These are phyloP conservation scores for Bombylius discolor DNA, from an alignment of 2,888 invertebrate species.

Conservation along the genomic window DNA sequence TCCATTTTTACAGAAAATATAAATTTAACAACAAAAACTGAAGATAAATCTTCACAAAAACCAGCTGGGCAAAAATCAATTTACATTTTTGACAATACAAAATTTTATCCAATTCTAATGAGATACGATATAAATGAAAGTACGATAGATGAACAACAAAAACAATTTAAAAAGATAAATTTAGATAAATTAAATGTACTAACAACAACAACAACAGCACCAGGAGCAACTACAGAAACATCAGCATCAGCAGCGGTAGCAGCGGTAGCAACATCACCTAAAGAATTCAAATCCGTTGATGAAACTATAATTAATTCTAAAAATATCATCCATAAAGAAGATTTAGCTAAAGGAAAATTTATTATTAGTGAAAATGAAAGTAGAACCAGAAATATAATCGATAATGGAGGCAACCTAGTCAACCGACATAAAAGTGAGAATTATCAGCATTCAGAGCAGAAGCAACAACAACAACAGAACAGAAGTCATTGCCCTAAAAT, in stretches of 20 bases:
- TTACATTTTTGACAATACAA: constrained; percentile 14
- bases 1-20: no score
- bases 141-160: neutral
- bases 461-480: neutral
- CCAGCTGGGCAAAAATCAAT: constrained; percentile 3
- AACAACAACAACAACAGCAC: neutral
- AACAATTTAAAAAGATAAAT: constrained; percentile 2
- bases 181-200: constrained; percentile 3
- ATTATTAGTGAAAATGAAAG: neutral
- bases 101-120: constrained; percentile 14
- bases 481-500: neutral
- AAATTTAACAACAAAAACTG: no score
- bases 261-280: neutral
- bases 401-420: neutral
- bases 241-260: neutral
- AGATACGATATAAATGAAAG: constrained; percentile 13
- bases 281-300: neutral
- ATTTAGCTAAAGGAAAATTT: neutral
- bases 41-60: neutral
- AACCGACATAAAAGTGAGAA: neutral
- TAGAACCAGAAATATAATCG: neutral
- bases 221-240: neutral
- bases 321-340: constrained; percentile 3
- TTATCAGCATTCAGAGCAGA: neutral
- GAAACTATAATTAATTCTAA: neutral